Conservation (phyloP, 1,140 invertebrate genomes). For the Caenorhabditis inopinata region DNA sequence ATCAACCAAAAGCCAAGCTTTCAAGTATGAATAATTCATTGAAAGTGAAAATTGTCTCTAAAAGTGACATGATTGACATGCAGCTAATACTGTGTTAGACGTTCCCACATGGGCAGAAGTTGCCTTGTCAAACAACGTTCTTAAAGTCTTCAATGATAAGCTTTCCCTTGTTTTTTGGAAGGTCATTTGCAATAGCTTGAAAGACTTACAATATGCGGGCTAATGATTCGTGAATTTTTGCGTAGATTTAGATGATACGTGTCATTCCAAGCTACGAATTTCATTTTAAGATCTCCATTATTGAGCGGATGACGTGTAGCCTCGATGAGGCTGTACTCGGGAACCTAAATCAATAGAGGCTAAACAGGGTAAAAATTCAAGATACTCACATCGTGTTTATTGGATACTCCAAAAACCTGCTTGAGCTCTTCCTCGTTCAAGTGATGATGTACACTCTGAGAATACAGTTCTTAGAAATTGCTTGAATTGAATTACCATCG, state of each 20-base stretch:
- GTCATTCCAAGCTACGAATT: constrained; percentile 59
- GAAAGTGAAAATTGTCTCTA: not conserved
- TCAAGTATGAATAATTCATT: not conserved
- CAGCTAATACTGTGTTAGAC: not conserved
- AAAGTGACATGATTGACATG: constrained; percentile 21
- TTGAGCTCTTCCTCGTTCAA: constrained; percentile 57
- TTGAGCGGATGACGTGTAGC: constrained; percentile 32
- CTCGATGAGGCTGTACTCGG: constrained; percentile 57
- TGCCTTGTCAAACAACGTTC: not conserved
- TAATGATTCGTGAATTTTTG: constrained; percentile 56
- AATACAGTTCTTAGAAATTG: too few relatives aligned
- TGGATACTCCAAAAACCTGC: constrained; percentile 59
- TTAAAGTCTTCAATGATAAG: not conserved
- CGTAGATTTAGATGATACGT: constrained; percentile 57
- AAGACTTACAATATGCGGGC: constrained; percentile 57
- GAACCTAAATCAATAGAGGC: constrained; percentile 39
- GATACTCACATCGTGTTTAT: constrained; percentile 46
- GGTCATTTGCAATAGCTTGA: not conserved
- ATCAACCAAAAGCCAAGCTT: not conserved
- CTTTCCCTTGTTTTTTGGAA: not conserved
- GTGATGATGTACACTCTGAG: constrained; percentile 58
- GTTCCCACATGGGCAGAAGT: not conserved
- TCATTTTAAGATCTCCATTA: constrained; percentile 43
- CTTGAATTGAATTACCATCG: too few relatives aligned
- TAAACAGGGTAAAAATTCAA: not conserved